Evolutionary conservation across 2,113 vertebrate species (phyloP).

Genomic region (Mobula hypostoma): DNA sequence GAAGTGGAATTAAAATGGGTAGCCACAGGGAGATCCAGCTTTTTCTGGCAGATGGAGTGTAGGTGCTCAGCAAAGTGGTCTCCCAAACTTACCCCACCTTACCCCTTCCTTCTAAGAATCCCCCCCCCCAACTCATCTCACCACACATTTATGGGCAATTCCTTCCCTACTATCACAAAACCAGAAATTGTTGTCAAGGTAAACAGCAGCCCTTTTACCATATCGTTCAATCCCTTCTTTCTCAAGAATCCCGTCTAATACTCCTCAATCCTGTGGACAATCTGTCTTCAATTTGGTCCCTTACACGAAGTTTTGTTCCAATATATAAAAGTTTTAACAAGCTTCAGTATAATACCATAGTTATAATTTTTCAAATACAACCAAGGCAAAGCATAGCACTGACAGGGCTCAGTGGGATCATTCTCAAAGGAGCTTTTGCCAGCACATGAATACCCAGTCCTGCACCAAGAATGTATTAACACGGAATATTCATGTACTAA

Average conservation of each 20-base stretch:
- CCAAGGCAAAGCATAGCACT: not conserved
- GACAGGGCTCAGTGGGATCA: not conserved
- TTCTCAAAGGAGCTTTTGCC: not conserved
- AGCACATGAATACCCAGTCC: not conserved
- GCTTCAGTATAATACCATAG: not conserved
- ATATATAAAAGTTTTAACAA: not conserved
- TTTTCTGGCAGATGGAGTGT: no score
- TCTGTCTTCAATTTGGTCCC: not conserved
- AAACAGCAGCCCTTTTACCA: not conserved
- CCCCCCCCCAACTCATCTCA: no score
- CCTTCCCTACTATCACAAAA: not conserved
- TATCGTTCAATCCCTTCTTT: not conserved
- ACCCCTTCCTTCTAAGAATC: no score
- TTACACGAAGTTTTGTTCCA: not conserved
- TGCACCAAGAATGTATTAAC: no score
- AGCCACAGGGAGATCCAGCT: no score
- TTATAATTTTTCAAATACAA: not conserved
- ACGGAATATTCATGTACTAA: no score
- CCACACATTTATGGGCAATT: no score
- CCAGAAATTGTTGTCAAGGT: not conserved
- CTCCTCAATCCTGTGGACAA: not conserved
- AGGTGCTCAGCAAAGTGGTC: no score
- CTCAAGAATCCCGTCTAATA: not conserved
- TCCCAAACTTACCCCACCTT: no score
- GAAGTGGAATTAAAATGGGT: no score